Conservation (phyloP, 1,140 invertebrate genomes). For the Dendrolimus punctatus region DNA sequence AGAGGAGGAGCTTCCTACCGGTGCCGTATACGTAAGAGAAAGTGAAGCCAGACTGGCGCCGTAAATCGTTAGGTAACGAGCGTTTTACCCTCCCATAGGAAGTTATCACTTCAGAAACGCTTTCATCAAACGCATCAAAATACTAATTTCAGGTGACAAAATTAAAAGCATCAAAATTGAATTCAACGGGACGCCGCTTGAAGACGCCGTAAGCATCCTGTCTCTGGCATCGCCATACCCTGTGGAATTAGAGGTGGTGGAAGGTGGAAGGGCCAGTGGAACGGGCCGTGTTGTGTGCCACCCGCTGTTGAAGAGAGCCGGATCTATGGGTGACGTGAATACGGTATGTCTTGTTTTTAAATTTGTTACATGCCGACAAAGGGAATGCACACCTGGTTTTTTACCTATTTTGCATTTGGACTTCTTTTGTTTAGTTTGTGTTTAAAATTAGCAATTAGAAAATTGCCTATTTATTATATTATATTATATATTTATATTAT, state of each 20-base stretch:
- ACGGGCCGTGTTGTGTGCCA: slow-evolving; percentile 39
- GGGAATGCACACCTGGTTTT: background rate
- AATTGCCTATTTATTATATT: too few relatives aligned
- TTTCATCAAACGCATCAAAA: too few relatives aligned
- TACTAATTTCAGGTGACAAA: slow-evolving; percentile 81
- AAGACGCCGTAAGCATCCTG: slow-evolving; percentile 91
- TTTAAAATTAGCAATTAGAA: too few relatives aligned
- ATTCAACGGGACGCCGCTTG: slow-evolving; percentile 90
- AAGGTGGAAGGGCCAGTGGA: slow-evolving; percentile 40
- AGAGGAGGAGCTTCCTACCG: too few relatives aligned
- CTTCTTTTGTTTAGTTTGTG: too few relatives aligned
- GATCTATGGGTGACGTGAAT: slow-evolving; percentile 67
- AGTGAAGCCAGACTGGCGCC: too few relatives aligned
- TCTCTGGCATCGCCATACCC: slow-evolving; percentile 94
- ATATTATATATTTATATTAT: too few relatives aligned
- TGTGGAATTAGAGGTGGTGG: slow-evolving; percentile 53
- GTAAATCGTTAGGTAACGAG: too few relatives aligned
- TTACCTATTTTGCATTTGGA: too few relatives aligned
- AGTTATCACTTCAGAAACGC: too few relatives aligned
- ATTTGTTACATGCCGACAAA: background rate
- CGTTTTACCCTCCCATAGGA: too few relatives aligned
- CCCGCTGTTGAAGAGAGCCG: slow-evolving; percentile 52
- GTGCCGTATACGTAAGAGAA: too few relatives aligned
- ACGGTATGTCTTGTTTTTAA: slow-evolving; percentile 39
- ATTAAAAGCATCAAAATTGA: slow-evolving; percentile 89